Evolutionary conservation across 23 tunicate species (phyloP).

Genomic region (Halocynthia aurantium): DNA sequence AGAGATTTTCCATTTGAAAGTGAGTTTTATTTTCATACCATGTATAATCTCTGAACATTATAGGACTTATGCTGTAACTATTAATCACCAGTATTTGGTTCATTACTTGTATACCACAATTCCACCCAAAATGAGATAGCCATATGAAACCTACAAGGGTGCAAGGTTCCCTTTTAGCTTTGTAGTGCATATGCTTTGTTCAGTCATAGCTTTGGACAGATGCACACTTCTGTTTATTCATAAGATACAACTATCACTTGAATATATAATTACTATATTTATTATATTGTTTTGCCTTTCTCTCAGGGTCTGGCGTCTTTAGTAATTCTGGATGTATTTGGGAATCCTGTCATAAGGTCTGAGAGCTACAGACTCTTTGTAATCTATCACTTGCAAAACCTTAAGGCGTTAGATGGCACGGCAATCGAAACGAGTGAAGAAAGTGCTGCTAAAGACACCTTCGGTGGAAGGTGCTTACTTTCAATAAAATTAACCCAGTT

Average conservation of each 20-base stretch:
- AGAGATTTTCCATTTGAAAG: conserved; percentile 83
- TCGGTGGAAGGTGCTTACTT: conserved; percentile 77
- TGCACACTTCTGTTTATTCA: neutral
- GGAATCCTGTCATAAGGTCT: conserved; percentile 69
- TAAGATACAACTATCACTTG: neutral
- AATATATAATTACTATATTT: neutral
- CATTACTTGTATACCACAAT: too few relatives aligned
- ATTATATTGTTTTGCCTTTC: neutral
- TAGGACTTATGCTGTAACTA: neutral
- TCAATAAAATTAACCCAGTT: neutral
- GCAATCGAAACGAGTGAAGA: conserved; percentile 63
- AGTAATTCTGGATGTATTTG: conserved; percentile 78
- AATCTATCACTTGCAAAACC: conserved; percentile 72
- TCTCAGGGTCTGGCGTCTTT: conserved; percentile 51
- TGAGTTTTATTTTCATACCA: conserved; percentile 3
- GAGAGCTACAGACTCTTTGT: conserved; percentile 74
- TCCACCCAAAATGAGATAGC: too few relatives aligned
- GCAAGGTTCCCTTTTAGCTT: too few relatives aligned
- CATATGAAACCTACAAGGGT: too few relatives aligned
- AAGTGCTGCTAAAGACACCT: conserved; percentile 77
- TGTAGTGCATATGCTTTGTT: too few relatives aligned
- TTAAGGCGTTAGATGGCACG: conserved; percentile 91
- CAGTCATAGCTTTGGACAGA: too few relatives aligned
- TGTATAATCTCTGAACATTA: neutral
- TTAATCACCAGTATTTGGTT: too few relatives aligned